Evolutionary conservation across 2,113 vertebrate species (phyloP), one percentile per base, ranked within the genome.

Genomic region (Hypocryptadius cinnamomeus): DNA sequence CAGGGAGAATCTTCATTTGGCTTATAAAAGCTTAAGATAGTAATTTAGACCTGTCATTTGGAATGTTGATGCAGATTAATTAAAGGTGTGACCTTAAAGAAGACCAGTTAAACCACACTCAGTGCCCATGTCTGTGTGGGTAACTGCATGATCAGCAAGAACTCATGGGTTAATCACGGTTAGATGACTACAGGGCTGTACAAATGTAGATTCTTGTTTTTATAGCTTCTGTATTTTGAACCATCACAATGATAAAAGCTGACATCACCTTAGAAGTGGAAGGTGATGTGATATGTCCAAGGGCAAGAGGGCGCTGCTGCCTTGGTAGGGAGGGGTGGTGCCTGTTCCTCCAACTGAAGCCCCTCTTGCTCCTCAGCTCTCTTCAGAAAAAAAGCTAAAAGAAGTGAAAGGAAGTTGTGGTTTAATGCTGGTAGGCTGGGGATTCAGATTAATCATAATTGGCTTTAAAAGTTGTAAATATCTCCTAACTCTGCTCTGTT

Each of bases 391-490:
- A 54, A 73, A 35, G 6, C 5, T 16, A 23, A 23, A 63, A 47
- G 45, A 50, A 51, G 17, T 81, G 51, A 85, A 59, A 35, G 27
- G 74, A 84, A 40, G 24, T 44, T 87, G 79, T 74, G 30, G 22
- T 74, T 83, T 80, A 47, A 39, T 86, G 47, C 35, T 78, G 31
- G 54, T 39, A 73, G 71, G 14, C 48, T 64, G 35, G 24, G 31
- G 56, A 51, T 83, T 87, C 71, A 64, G 17, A 60, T 87, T 71
- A 56, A 70, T 91, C 37, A 4, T 70, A 78, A 79, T 23, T 78
- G 60, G 35, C 15, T 79, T 91, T 87, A 70, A 85, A 85, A 91
- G 66, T 37, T 79, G 27, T 85, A n/a, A 90, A 71, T 84, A 64
- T 44, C 24, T 44, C 35, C 9, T 61, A 85, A 79, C 22, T 60